phyloP scores from a whole-genome alignment of 53 echinoderm and acorn worm species.

The Crossaster papposus region DNA sequence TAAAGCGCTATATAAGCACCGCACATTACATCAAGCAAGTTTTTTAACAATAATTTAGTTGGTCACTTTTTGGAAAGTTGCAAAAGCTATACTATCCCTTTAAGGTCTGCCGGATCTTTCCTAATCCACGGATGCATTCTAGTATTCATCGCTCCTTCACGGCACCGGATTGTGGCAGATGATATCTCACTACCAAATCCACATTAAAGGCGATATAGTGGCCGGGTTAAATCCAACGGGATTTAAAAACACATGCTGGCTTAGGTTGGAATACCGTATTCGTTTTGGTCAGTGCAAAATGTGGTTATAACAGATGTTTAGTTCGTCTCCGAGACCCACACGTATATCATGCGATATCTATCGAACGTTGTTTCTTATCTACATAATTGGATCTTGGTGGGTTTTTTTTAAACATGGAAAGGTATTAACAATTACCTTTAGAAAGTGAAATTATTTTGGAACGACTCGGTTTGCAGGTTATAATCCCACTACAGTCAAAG shows the following conservation, averaged over 20 bases:
- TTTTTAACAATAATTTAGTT: no score
- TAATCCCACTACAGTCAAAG: neutral
- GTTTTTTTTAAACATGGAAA: no score
- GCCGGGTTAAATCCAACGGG: constrained; percentile 5
- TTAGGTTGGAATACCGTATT: neutral
- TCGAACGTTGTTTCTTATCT: no score
- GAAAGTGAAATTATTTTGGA: neutral
- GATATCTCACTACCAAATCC: constrained; percentile 2
- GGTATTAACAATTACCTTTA: neutral
- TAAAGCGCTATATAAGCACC: no score
- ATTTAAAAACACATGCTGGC: constrained; percentile 33
- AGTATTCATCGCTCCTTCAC: neutral
- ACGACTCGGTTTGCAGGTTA: neutral
- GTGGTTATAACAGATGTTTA: neutral
- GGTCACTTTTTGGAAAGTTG: no score
- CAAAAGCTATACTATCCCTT: no score
- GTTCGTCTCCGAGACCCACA: neutral
- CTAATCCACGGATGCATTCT: no score
- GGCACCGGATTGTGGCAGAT: neutral
- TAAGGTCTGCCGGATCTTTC: no score
- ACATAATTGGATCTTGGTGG: no score
- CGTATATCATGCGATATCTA: neutral
- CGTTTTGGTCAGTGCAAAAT: neutral
- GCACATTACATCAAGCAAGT: no score
- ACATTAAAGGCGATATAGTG: neutral